These are phyloP conservation scores for Chiroxiphia lanceolata DNA, from an alignment of 2,797 vertebrate genomes.

Conservation along the genomic window DNA sequence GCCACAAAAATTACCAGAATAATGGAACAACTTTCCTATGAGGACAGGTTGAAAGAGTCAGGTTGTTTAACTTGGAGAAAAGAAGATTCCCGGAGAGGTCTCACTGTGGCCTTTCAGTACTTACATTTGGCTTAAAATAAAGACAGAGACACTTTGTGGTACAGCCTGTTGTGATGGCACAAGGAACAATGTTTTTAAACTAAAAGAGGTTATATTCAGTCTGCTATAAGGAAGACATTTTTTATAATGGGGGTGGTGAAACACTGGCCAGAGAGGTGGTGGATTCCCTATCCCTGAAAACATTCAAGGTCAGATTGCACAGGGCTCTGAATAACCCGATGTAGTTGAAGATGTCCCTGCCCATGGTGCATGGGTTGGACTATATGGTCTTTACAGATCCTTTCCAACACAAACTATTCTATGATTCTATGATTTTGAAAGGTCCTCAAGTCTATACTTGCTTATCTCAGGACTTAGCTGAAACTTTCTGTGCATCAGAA, in stretches of 20 bases:
- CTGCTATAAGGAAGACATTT: neutral
- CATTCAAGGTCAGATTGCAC: neutral
- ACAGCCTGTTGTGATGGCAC: rapidly evolving
- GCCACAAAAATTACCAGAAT: neutral
- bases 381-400: neutral
- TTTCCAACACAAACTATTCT: neutral
- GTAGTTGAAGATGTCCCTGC: neutral
- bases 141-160: neutral
- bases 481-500: neutral
- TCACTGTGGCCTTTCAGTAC: neutral
- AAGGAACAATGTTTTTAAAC: neutral
- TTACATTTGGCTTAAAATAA: neutral
- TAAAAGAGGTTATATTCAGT: neutral
- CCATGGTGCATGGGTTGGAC: rapidly evolving
- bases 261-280: neutral
- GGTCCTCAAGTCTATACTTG: neutral
- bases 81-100: rapidly evolving
- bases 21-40: neutral
- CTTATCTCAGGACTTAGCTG: neutral
- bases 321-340: neutral
- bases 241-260: neutral
- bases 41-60: neutral
- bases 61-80: neutral
- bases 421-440: neutral
- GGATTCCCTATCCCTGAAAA: neutral